Evolutionary conservation across 1,140 invertebrate genomes (phyloP).

Genomic region (Listronotus oregonensis): DNA sequence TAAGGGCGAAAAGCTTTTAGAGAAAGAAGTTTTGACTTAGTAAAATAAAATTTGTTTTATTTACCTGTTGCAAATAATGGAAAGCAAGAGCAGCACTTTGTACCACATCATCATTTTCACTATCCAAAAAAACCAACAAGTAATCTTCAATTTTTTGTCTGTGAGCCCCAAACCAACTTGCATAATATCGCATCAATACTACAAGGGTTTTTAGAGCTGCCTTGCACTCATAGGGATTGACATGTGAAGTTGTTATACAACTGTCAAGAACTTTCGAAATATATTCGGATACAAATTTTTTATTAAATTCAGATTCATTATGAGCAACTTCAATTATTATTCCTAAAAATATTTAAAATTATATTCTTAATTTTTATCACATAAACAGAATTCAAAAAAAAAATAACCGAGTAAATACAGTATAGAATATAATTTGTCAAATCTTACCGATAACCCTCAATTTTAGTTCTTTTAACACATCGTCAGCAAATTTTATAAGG

Average conservation of each 20-base stretch:
- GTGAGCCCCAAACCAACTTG: slow-evolving; percentile 33
- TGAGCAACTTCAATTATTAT: slow-evolving; percentile 25
- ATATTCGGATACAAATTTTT: slow-evolving; percentile 33
- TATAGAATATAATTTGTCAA: not conserved
- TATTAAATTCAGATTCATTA: slow-evolving; percentile 30
- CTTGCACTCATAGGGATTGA: slow-evolving; percentile 17
- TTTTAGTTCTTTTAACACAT: slow-evolving; percentile 33
- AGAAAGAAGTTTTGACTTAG: no score
- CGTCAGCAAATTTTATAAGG: slow-evolving; percentile 34
- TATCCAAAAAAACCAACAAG: slow-evolving; percentile 28
- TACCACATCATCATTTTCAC: slow-evolving; percentile 12
- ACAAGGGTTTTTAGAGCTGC: slow-evolving; percentile 23
- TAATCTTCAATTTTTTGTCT: slow-evolving; percentile 32
- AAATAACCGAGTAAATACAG: not conserved
- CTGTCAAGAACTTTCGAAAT: slow-evolving; percentile 31
- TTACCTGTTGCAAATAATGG: slow-evolving; percentile 37
- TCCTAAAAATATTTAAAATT: slow-evolving; percentile 20
- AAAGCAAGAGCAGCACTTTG: slow-evolving; percentile 29
- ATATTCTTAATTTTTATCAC: no score
- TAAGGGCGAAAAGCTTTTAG: no score
- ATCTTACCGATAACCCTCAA: slow-evolving; percentile 27
- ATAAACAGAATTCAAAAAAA: not conserved
- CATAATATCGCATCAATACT: slow-evolving; percentile 27
- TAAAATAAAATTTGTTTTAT: not conserved
- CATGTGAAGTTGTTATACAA: slow-evolving; percentile 25